A percentile compares a stretch with the other conserved stretches of the same genome.
Conservation (phyloP, 2,113 vertebrate genomes). For the Sturnus vulgaris region DNA sequence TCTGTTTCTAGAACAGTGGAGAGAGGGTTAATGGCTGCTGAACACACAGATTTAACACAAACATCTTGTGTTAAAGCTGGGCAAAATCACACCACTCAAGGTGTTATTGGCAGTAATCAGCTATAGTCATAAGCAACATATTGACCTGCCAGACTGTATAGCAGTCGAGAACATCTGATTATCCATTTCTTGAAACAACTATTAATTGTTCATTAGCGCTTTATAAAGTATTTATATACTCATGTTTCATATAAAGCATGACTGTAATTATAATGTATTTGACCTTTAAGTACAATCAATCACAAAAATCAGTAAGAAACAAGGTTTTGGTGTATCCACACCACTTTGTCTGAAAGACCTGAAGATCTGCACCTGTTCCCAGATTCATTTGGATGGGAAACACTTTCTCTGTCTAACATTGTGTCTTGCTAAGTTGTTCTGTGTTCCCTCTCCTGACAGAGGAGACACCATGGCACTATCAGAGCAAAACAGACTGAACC, state of each 20-base stretch:
- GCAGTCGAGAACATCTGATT: not conserved
- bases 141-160: not conserved
- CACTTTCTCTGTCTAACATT: not conserved
- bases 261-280: not conserved
- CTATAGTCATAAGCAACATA: not conserved
- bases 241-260: not conserved
- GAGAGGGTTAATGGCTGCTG: constrained; percentile 1
- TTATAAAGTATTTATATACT: constrained; percentile 6
- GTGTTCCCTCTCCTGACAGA: not conserved
- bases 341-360: not conserved
- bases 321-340: not conserved
- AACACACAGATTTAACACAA: not conserved
- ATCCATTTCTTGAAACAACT: not conserved
- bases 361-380: not conserved
- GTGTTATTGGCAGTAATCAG: not conserved
- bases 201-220: constrained; percentile 14
- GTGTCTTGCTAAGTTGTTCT: not conserved
- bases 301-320: not conserved
- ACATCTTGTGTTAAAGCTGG: not conserved
- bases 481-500: not conserved
- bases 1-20: not conserved
- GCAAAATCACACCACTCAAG: not conserved
- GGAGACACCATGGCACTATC: not conserved
- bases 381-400: not conserved
- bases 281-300: not conserved